Base-by-base conservation (phyloP, 2,113 vertebrate genomes). In the Chaenogobius annularis region DNA sequence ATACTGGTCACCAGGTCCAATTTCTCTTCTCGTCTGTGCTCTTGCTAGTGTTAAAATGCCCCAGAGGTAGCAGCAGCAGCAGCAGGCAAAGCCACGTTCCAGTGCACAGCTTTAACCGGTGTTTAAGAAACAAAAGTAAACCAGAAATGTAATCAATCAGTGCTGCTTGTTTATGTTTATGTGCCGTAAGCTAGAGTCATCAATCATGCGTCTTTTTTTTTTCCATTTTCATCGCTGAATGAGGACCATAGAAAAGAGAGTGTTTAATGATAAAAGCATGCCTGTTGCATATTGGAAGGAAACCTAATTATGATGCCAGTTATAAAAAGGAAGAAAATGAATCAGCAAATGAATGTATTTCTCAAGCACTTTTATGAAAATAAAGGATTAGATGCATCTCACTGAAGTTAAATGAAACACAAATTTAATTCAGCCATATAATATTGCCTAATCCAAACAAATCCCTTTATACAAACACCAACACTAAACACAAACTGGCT, bases 111-210 rank as follows among this genome's bases (percentile, higher is more conserved):
- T 89, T 90, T 83, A 90, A 89, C 86, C 81, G 84, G 74, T 88
- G 85, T 91, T 93, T 89, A 87, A 89, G 89, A 89, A 90, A 90
- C 84, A 89, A 88, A 88, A 86, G 82, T 86, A 83, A 81, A 70
- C 44, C 56, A 83, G 85, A 90, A 90, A 88, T 84, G 86, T 77
- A 83, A 91, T 93, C 90, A 92, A 92, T 93, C 91, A 92, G 81
- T 56, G 70, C 55, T 81, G 83, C 75, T 80, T 90, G 90, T 88
- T 88, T 86, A 88, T 92, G 88, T 93, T 92, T 92, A 90, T 88
- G 86, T 80, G 83, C 90, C 85, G 74, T 77, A 69, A 82, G 84
- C 75, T 47, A 72, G 78, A 82, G 80, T 83, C 88, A 93, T 93
- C 89, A 89, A 92, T 92, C 92, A 91, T 72, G 35, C 56, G 55